These are phyloP conservation scores for Gymnobelideus leadbeateri DNA, from an alignment of 2,113 vertebrate genomes.

Conservation along the genomic window DNA sequence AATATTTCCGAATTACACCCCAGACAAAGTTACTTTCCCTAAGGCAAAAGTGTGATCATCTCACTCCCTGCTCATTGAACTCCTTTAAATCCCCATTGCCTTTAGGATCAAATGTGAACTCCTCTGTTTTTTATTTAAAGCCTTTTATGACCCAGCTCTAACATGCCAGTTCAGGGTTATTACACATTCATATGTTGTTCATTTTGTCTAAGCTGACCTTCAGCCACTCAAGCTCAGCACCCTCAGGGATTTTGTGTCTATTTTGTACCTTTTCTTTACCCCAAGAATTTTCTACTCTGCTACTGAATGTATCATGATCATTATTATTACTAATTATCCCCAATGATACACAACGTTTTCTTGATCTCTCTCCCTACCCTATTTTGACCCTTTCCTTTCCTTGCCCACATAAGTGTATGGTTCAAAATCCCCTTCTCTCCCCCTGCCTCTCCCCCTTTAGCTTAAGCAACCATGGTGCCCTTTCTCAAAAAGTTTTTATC, in stretches of 20 bases:
- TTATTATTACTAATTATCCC: background rate
- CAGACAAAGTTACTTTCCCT: no score
- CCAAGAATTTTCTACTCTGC: background rate
- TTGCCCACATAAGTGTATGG: background rate
- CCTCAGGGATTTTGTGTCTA: background rate
- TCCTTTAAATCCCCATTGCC: background rate
- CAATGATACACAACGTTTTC: no score
- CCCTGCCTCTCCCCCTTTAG: background rate
- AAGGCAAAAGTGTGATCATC: background rate
- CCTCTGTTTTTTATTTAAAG: background rate
- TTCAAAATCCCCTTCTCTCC: background rate
- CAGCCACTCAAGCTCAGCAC: background rate
- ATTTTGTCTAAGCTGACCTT: background rate
- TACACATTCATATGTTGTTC: background rate
- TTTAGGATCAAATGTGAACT: background rate
- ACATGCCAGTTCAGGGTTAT: background rate
- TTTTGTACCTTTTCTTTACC: background rate
- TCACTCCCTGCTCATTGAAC: background rate
- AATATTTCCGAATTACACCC: background rate
- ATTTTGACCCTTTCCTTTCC: background rate
- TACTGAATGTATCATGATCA: background rate
- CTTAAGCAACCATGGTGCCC: background rate
- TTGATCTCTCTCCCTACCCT: no score
- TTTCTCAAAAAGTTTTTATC: no score
- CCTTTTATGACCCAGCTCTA: background rate